Conservation (phyloP, 2,113 vertebrate species). For the Sus scrofa region DNA sequence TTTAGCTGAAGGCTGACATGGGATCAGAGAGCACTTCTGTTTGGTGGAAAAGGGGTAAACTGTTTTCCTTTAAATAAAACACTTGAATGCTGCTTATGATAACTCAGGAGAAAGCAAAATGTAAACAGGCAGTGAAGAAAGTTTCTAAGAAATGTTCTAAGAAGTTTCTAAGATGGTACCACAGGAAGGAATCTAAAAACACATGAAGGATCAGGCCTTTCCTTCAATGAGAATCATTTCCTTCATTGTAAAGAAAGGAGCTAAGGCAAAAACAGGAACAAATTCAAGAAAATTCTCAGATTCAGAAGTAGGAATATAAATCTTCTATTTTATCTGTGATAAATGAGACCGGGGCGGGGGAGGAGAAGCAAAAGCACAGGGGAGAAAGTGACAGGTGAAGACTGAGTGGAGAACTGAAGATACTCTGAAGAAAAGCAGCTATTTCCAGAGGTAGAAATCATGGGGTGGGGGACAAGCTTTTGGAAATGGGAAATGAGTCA, state of each 20-base stretch:
- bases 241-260: neutral
- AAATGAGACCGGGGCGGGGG: neutral
- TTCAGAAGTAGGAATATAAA: neutral
- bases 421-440: conserved; percentile 26
- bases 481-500: neutral
- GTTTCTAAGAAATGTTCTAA: too few relatives aligned
- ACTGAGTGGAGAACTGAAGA: neutral
- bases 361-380: neutral
- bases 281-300: conserved; percentile 17
- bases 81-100: neutral
- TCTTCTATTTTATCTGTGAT: conserved; percentile 9
- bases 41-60: neutral
- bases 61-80: conserved; percentile 36
- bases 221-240: conserved; percentile 1
- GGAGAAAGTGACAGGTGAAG: neutral
- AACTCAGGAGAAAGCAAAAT: conserved; percentile 43
- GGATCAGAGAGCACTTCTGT: neutral
- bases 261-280: neutral
- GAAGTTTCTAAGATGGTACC: neutral
- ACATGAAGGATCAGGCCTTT: neutral
- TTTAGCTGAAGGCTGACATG: conserved; percentile 4
- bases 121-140: neutral
- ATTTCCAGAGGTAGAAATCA: neutral
- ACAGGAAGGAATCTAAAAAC: conserved; percentile 23
- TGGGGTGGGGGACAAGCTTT: neutral